phyloP scores from a whole-genome alignment of 2,797 vertebrate species.

The Microctenopoma stevenorrisi region DNA sequence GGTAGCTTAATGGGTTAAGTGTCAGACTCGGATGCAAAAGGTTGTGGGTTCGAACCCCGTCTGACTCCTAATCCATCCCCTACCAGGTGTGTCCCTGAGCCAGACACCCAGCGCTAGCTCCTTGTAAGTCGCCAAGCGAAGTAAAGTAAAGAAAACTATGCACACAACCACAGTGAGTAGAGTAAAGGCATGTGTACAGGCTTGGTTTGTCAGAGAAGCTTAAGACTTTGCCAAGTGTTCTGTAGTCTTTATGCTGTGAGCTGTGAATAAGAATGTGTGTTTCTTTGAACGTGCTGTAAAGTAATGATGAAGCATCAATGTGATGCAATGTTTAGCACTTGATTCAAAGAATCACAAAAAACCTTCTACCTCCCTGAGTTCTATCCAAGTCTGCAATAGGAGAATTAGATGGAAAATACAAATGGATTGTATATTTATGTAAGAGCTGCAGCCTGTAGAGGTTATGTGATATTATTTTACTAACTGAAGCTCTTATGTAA shows the following conservation, averaged over 20 bases:
- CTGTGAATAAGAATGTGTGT: neutral
- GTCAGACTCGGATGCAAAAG: too few relatives aligned
- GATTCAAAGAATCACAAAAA: neutral
- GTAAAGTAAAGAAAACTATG: too few relatives aligned
- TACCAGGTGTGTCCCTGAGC: too few relatives aligned
- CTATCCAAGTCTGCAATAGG: conserved; percentile 1
- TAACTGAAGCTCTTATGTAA: conserved; percentile 2
- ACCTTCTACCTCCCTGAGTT: neutral
- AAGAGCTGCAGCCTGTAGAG: neutral
- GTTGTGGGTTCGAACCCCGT: too few relatives aligned
- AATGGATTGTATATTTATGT: neutral
- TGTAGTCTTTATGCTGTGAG: neutral
- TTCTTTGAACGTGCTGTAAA: neutral
- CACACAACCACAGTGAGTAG: too few relatives aligned
- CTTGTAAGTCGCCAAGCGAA: too few relatives aligned
- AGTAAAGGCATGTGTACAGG: neutral
- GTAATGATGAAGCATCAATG: conserved; percentile 6
- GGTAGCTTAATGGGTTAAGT: too few relatives aligned
- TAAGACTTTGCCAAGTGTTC: neutral
- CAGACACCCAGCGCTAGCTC: too few relatives aligned
- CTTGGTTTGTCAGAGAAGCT: neutral
- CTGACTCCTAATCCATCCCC: too few relatives aligned
- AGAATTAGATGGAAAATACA: neutral
- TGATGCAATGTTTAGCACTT: neutral
- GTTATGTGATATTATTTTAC: neutral